phyloP scores from a whole-genome alignment of 2,113 vertebrate species.

The Vombatus ursinus region DNA sequence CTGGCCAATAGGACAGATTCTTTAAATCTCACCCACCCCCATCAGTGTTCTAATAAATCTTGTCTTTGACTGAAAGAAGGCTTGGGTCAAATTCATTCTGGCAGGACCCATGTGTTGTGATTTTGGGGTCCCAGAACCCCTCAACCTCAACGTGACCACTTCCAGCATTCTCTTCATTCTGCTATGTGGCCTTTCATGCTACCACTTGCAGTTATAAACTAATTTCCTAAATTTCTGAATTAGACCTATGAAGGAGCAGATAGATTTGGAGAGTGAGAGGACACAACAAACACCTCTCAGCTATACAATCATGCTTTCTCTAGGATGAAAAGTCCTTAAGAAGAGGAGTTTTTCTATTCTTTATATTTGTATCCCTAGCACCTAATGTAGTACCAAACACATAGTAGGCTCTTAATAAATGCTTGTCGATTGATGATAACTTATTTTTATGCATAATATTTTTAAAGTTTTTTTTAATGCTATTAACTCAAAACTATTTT shows the following conservation, averaged over 20 bases:
- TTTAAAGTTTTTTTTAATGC: not conserved
- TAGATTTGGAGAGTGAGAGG: not conserved
- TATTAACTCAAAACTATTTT: not conserved
- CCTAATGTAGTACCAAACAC: not conserved
- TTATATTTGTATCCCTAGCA: not conserved
- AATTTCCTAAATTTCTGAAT: not conserved
- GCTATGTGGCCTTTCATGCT: not conserved
- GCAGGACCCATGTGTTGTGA: too few relatives aligned
- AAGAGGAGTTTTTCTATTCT: not conserved
- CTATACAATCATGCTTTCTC: not conserved
- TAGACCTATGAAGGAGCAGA: not conserved
- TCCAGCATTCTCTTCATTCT: not conserved
- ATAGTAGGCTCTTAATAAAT: not conserved
- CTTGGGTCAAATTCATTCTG: too few relatives aligned
- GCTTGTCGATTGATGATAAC: not conserved
- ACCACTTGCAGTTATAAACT: conserved; percentile 24
- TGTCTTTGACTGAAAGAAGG: too few relatives aligned
- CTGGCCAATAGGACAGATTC: too few relatives aligned
- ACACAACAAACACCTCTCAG: not conserved
- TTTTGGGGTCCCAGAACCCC: too few relatives aligned
- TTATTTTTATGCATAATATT: not conserved
- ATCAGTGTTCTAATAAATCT: too few relatives aligned
- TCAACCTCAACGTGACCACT: too few relatives aligned
- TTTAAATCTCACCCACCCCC: too few relatives aligned
- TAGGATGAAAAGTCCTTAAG: not conserved